Evolutionary conservation across 2,888 invertebrate genomes (phyloP).

Genomic region (Mylabris sibirica): DNA sequence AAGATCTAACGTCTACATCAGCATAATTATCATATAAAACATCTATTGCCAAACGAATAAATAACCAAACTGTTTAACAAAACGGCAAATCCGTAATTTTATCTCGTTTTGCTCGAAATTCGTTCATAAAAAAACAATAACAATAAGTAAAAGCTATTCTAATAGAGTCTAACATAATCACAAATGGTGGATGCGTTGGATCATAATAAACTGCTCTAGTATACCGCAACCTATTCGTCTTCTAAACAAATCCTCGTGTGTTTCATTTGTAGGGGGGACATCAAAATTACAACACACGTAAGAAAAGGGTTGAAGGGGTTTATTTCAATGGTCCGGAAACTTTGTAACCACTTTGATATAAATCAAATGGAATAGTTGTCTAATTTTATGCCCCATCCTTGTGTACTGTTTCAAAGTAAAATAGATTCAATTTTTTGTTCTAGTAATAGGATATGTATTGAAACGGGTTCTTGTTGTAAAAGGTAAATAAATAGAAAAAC

Average conservation of each 20-base stretch:
- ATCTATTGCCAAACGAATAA: slow-evolving; percentile 19
- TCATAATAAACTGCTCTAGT: slow-evolving; percentile 1
- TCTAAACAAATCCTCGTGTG: neutral
- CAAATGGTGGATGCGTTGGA: neutral
- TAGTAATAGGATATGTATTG: neutral
- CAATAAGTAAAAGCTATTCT: neutral
- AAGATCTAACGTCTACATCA: slow-evolving; percentile 24
- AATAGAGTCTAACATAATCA: neutral
- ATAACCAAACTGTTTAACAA: neutral
- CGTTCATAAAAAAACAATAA: neutral
- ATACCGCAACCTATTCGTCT: slow-evolving; percentile 4
- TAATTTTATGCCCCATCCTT: neutral
- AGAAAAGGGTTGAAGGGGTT: slow-evolving; percentile 10
- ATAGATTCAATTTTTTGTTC: neutral
- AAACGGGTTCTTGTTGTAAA: neutral
- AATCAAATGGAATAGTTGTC: neutral
- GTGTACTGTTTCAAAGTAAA: neutral
- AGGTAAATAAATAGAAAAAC: slow-evolving; percentile 4
- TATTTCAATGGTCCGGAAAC: slow-evolving; percentile 4
- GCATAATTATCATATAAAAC: slow-evolving; percentile 33
- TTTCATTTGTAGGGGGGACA: neutral
- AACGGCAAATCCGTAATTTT: neutral
- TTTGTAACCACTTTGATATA: neutral
- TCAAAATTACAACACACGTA: slow-evolving; percentile 5
- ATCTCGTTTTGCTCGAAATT: no score